Evolutionary conservation across 2,113 vertebrate species (phyloP), one percentile per base, ranked within the genome.

Genomic region (Pedetes capensis): DNA sequence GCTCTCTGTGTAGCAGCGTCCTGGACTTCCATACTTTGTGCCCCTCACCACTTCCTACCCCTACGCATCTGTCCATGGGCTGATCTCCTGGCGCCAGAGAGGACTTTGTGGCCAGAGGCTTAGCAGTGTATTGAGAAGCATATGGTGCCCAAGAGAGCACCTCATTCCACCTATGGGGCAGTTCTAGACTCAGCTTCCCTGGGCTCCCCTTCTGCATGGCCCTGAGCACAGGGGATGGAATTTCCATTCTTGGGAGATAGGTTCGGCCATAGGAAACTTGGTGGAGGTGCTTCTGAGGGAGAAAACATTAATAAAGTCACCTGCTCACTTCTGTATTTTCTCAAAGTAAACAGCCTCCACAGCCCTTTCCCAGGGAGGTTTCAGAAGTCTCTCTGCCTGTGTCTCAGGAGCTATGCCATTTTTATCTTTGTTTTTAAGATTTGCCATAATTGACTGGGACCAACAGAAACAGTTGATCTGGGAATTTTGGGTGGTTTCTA

Each of bases 401-500:
- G 34, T 89, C 55, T 94, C 66, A 79, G 80, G 29, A 64, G 9
- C 69, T 64, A 0, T 89, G 72, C 89, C 75, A 12, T 78, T 89
- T 96, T 94, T 37, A 2, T 91, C 32, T 84, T 22, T 61, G 12
- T 74, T 88, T 44, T 37, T 71, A 51, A 93, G 76, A 82, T 94
- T 64, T 87, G 44, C 76, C 72, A 6, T 66, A 80, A 93, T 88
- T 39, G 29, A 57, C 49, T 47, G 14, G 47, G 72, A 92, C 76
- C 39, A 68, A 42, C 32, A 93, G 81, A 94, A 86, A 44, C 64
- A 74, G 44, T 42, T 72, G 61, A 88, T 47, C 42, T 76, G 86
- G 82, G 92, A 85, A 64, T 93, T 97, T 96, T 87, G 78, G 91
- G 94, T 93, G 42, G 59, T 91, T 95, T 87, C 82, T 96, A 78